phyloP scores from a whole-genome alignment of 2,888 invertebrate genomes.

The Petrolisthes manimaculis region DNA sequence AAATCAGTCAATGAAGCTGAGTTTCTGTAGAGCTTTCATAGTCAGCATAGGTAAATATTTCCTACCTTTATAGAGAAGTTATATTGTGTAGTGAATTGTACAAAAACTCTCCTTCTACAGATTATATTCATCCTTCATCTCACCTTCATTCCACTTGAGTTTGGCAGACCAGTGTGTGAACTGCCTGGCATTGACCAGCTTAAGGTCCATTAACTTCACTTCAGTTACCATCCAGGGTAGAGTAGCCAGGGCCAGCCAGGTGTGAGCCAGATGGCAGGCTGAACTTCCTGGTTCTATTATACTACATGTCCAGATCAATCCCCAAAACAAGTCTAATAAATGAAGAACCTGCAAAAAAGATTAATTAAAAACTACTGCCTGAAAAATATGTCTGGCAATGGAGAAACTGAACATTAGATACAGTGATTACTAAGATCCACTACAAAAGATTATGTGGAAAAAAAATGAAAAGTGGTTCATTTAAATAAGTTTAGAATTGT shows the following conservation, averaged over 20 bases:
- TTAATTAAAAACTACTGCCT: not conserved
- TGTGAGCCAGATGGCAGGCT: slow-evolving; percentile 2
- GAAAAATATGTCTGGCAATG: no score
- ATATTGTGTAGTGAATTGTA: no score
- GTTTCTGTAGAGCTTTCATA: no score
- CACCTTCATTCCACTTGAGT: slow-evolving; percentile 40
- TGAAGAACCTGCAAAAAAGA: slow-evolving; percentile 3
- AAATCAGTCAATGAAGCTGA: no score
- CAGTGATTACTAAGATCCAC: no score
- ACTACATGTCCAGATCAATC: slow-evolving; percentile 27
- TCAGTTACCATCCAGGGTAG: slow-evolving; percentile 52
- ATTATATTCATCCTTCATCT: not conserved
- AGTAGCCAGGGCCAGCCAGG: slow-evolving; percentile 44
- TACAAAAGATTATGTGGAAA: no score
- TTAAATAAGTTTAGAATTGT: no score
- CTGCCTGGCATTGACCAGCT: slow-evolving; percentile 20
- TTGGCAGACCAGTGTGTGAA: slow-evolving; percentile 20
- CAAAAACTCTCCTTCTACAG: not conserved
- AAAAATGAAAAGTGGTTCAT: no score
- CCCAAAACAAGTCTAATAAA: slow-evolving; percentile 26
- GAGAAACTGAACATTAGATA: no score
- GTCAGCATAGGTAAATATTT: no score
- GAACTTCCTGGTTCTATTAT: slow-evolving; percentile 10
- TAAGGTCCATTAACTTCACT: slow-evolving; percentile 44
- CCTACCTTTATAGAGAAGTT: no score